These are phyloP conservation scores for Nyctibius bracteatus DNA, from an alignment of 2,113 vertebrate species.

Conservation along the genomic window DNA sequence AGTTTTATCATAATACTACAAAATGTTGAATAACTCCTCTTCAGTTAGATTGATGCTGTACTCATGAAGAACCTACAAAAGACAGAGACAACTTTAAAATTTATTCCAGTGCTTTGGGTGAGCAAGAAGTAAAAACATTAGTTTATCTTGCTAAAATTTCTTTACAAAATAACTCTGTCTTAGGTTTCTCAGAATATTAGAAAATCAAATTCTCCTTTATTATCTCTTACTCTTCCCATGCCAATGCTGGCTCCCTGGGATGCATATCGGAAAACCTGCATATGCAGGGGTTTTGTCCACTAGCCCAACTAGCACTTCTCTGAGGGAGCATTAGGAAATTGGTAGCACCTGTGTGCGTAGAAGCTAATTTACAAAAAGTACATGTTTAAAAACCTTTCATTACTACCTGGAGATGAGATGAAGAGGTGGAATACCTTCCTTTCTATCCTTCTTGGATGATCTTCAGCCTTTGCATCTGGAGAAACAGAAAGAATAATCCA, in stretches of 20 bases:
- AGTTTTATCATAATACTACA: slow-evolving; percentile 74
- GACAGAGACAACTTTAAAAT: neutral
- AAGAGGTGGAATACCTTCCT: neutral
- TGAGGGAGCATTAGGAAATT: neutral
- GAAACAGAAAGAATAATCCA: neutral
- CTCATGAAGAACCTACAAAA: slow-evolving; percentile 69
- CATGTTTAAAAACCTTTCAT: neutral
- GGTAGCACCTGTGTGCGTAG: neutral
- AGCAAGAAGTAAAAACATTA: neutral
- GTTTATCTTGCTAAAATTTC: neutral
- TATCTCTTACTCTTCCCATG: neutral
- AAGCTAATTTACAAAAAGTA: neutral
- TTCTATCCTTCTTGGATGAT: neutral
- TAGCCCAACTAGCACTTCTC: neutral
- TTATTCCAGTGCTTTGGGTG: neutral
- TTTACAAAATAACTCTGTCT: neutral
- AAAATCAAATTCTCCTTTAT: neutral
- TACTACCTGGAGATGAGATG: neutral
- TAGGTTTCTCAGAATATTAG: neutral
- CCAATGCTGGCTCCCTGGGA: neutral
- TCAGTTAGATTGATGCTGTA: slow-evolving; percentile 67
- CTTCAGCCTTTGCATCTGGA: neutral
- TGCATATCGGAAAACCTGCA: neutral
- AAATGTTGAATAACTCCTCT: slow-evolving; percentile 76
- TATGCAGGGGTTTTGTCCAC: neutral